Base-by-base conservation (phyloP, 2,888 invertebrate genomes). In the Acrobeloides nanus region DNA sequence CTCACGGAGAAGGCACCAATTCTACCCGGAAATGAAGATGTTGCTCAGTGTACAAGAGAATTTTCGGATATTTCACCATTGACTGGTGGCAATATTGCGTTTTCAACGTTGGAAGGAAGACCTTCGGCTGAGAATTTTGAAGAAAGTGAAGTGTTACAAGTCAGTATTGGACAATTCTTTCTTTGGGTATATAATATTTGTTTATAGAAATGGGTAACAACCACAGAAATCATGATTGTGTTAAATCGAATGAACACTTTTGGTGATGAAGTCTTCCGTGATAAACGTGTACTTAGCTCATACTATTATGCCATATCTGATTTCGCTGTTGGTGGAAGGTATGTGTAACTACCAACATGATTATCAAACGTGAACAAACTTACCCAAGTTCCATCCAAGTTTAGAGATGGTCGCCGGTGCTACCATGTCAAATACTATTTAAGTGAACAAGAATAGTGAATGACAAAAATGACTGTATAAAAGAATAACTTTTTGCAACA, bases 61-160 rank as follows among this genome's bases (percentile, higher is more conserved):
- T 95, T 87, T 77, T 92, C 92, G 4, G 95, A 95, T 72, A 92
- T 97, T 61, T 89, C 92, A 0, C 95, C 95, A 0, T 77, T 95
- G 51, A 84, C 86, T 2, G 90, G 88, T 15, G 95, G 92, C 17
- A 89, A 87, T 41, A 70, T 71, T 39, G 69, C 71, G 25, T 71
- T 66, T 51, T 70, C 71, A 17, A 71, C 71, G 6, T 57, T 71
- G 3, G 71, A 71, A 38, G 66, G 90, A 35, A 79, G 97, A 59
- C 93, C 93, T 0, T 88, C 89, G 5, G 89, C 89, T 12, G 85
- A 84, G 68, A 82, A 84, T 50, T 97, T 93, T 72, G 93, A 93
- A 67, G 83, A 84, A 52, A 90, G 87, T 68, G 80, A 84, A 0
- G 86, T 86, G 66, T 79, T 97, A 42, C 93, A 92, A 83, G 89